phyloP scores from a whole-genome alignment of 1,140 invertebrate species.

The Nasonia vitripennis region DNA sequence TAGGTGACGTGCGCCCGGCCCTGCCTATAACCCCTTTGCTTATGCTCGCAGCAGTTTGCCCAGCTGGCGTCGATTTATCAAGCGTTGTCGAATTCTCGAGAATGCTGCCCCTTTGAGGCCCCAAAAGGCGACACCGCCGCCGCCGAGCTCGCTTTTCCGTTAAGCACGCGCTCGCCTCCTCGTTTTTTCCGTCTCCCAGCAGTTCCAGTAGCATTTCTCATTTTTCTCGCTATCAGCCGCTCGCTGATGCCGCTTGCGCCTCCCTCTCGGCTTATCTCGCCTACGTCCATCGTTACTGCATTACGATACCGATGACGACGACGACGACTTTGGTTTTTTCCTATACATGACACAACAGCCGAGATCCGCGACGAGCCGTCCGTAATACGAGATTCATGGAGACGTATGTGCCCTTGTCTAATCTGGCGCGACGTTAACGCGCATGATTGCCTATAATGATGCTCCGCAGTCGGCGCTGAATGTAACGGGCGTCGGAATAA shows the following conservation, averaged over 20 bases:
- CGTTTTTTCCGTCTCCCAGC: not conserved
- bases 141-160: not conserved
- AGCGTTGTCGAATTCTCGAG: conserved; percentile 47
- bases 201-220: not conserved
- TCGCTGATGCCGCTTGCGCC: not conserved
- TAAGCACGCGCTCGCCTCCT: not conserved
- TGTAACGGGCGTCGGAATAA: no score
- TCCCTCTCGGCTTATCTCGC: conserved; percentile 1
- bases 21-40: conserved; percentile 42
- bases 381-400: conserved; percentile 6
- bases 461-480: no score
- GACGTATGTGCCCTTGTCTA: conserved; percentile 2
- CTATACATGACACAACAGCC: no score
- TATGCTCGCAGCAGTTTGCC: conserved; percentile 10
- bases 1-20: conserved; percentile 56
- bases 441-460: not conserved
- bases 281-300: conserved; percentile 10
- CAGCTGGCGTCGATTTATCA: conserved; percentile 64
- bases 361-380: not conserved
- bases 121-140: conserved; percentile 55
- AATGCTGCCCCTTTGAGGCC: conserved; percentile 26
- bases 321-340: not conserved
- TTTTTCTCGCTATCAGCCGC: conserved; percentile 17
- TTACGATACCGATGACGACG: not conserved
- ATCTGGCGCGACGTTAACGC: not conserved